A percentile compares a stretch with the other conserved stretches of the same genome.
Evolutionary conservation across 2,888 invertebrate species (phyloP).

Genomic region (Noctuana brunneofusca): DNA sequence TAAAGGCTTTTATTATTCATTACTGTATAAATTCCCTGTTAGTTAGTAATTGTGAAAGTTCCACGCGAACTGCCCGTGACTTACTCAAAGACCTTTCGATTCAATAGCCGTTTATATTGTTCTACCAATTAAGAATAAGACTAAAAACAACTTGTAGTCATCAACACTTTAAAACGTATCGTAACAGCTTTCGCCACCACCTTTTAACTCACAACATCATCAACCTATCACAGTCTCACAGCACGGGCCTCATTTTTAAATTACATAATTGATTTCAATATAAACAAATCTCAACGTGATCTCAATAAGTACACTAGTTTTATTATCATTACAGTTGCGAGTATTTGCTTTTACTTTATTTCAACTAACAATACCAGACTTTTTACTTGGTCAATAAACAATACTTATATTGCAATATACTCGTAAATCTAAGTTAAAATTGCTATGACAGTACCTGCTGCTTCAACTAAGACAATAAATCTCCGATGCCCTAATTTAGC

Average conservation of each 20-base stretch:
- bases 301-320: no score
- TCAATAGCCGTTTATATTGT: slow-evolving; percentile 15
- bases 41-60: slow-evolving; percentile 30
- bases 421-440: neutral
- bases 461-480: slow-evolving; percentile 22
- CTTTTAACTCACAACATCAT: no score
- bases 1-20: slow-evolving; percentile 31
- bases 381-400: neutral
- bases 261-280: no score
- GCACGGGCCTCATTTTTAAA: no score
- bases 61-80: neutral
- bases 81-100: slow-evolving; percentile 14
- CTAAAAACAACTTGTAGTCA: neutral
- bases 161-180: neutral
- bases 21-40: slow-evolving; percentile 24
- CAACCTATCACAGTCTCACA: no score
- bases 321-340: no score
- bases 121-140: neutral
- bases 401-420: no score
- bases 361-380: neutral
- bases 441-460: neutral
- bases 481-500: slow-evolving; percentile 17
- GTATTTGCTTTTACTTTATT: neutral
- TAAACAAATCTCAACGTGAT: no score
- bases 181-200: no score